phyloP scores from a whole-genome alignment of 2,797 vertebrate species.

The Linurgus olivaceus region DNA sequence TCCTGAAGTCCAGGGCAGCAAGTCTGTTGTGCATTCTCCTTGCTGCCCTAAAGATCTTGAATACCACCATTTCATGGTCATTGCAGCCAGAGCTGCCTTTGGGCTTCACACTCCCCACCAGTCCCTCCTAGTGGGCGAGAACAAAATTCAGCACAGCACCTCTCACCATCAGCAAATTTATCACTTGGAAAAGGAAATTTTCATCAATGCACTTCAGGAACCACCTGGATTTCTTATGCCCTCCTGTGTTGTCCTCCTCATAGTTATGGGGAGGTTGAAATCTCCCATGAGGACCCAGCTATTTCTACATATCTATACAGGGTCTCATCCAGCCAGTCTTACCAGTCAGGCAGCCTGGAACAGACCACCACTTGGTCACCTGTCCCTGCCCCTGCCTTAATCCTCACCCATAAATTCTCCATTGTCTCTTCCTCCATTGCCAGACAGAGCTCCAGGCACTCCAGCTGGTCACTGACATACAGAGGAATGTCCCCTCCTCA shows the following conservation, averaged over 20 bases:
- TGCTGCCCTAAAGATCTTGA: not conserved
- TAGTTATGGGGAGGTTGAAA: not conserved
- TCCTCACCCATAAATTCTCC: not conserved
- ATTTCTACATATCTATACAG: not conserved
- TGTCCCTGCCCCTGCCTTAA: not conserved
- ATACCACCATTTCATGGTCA: not conserved
- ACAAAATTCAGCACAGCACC: not conserved
- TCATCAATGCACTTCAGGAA: not conserved
- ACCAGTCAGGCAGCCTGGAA: not conserved
- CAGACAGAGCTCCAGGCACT: not conserved
- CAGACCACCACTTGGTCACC: not conserved
- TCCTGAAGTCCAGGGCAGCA: rapidly evolving
- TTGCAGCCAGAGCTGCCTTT: not conserved
- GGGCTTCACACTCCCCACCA: not conserved
- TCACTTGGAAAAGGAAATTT: not conserved
- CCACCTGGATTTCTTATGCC: not conserved
- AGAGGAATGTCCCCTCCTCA: not conserved
- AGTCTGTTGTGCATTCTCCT: not conserved
- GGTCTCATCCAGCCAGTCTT: not conserved
- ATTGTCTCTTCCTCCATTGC: not conserved
- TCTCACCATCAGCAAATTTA: not conserved
- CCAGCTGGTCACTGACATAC: not conserved
- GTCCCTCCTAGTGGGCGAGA: rapidly evolving
- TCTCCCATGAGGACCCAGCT: not conserved
- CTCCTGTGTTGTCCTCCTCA: not conserved